phyloP scores from a whole-genome alignment of 2,888 invertebrate genomes.

The Oscheius myriophilus region DNA sequence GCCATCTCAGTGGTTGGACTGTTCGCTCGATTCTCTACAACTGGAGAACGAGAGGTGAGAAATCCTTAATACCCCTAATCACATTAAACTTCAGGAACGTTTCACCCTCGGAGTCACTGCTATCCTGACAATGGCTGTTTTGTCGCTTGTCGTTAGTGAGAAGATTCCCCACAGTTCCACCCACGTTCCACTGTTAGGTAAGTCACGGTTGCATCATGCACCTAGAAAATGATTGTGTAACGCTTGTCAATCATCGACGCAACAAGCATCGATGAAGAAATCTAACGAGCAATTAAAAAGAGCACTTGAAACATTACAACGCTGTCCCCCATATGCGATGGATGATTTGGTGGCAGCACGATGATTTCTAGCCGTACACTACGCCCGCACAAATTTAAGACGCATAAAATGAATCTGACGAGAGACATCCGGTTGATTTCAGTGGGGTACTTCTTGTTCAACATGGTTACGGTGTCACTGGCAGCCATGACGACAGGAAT shows the following conservation, averaged over 20 bases:
- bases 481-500: constrained; percentile 65
- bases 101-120: constrained; percentile 68
- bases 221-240: too few species aligned
- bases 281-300: constrained; percentile 16
- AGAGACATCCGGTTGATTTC: constrained; percentile 27
- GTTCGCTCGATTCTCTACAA: constrained; percentile 65
- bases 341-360: constrained; percentile 22
- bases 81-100: constrained; percentile 47
- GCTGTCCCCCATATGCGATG: constrained; percentile 15
- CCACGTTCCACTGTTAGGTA: constrained; percentile 64
- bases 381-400: constrained; percentile 1
- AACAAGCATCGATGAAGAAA: neutral
- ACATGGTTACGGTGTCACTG: constrained; percentile 64
- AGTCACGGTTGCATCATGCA: constrained; percentile 9
- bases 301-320: constrained; percentile 26
- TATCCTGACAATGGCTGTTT: constrained; percentile 68
- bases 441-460: constrained; percentile 69
- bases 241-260: too few species aligned
- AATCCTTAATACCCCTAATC: neutral
- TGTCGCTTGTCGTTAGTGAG: constrained; percentile 67
- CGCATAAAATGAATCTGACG: constrained; percentile 2
- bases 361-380: constrained; percentile 25
- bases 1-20: constrained; percentile 66
- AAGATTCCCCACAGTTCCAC: constrained; percentile 68
- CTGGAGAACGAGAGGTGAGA: constrained; percentile 62